phyloP scores from a whole-genome alignment of 2,113 vertebrate genomes.

The Catharus minimus region DNA sequence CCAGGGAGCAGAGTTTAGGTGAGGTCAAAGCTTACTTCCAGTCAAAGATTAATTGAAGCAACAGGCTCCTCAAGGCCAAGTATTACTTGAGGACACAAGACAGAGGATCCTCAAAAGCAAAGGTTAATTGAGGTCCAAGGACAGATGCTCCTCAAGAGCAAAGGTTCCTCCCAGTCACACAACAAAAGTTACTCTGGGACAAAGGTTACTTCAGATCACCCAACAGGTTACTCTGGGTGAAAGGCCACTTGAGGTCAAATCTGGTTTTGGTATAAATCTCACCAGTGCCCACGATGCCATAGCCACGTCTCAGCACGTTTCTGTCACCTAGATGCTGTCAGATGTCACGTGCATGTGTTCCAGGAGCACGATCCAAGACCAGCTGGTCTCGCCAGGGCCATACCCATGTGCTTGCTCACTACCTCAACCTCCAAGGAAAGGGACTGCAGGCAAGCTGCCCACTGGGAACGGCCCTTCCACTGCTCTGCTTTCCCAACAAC shows the following conservation, averaged over 20 bases:
- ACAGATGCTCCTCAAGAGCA: not conserved
- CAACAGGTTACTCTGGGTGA: not conserved
- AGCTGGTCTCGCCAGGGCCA: not conserved
- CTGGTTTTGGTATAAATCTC: not conserved
- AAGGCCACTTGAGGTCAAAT: not conserved
- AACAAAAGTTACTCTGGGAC: not conserved
- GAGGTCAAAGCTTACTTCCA: not conserved
- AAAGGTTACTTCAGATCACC: not conserved
- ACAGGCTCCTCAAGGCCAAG: not conserved
- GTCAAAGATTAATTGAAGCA: not conserved
- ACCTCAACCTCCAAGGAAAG: not conserved
- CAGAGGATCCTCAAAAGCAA: not conserved
- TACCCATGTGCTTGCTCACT: rapidly evolving
- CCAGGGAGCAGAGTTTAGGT: not conserved
- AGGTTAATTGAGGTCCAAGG: not conserved
- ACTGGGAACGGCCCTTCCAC: not conserved
- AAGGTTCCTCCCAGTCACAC: not conserved
- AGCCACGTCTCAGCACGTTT: rapidly evolving
- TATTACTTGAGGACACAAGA: not conserved
- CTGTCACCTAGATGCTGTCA: not conserved
- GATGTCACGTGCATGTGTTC: rapidly evolving
- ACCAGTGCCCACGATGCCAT: rapidly evolving
- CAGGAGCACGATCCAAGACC: rapidly evolving
- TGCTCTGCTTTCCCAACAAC: not conserved
- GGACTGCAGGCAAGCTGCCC: not conserved